Evolutionary conservation across 2,888 invertebrate genomes (phyloP), one percentile per base, ranked within the genome.

Genomic region (Heteromyza rotundicornis): DNA sequence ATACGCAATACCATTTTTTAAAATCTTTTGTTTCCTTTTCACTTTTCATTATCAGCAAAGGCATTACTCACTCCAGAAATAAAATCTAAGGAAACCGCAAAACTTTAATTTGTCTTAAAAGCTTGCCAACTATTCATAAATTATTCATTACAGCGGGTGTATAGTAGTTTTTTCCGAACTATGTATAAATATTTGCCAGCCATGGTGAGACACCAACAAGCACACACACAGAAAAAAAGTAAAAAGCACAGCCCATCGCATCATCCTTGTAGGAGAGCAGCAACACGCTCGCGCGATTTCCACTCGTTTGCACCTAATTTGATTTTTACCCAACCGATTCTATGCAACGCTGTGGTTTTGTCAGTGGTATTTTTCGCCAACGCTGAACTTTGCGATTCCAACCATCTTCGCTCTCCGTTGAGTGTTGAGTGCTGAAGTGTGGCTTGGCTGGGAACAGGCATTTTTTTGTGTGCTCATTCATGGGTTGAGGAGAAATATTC

Each of bases 291-390:
- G 62, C 60, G 62, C 61, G 64, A 60, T 64, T 67, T 64, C 61
- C 65, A 70, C 76, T 79, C 77, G 74, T 78, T 80, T 79, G 76
- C 77, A 78, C 80, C 80, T 80, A 79, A 78, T 79, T 78, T 78
- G 78, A 78, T 80, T 79, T 78, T 78, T 79, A 72, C 65, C 59
- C 63, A 50, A 44, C 56, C 60, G 62, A 62, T n/a, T 24, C 12
- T 52, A 54, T 63, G 64, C 60, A 60, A 60, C 66, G 77, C 73
- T 76, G 73, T 68, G 75, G 69, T 78, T 47, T 17, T 47, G 47
- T 7, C 27, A 10, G 7, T 27, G 27, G 27, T 27, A 10, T 27
- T 27, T 27, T 27, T 5, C n/a, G n/a, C n/a, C 27, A 27, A 27
- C 27, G 27, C 27, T 27, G n/a, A 7, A 8, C 12, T 32, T 32